Evolutionary conservation across 2,888 invertebrate species (phyloP), one percentile per base, ranked within the genome.

Genomic region (Chymomyza amoena): DNA sequence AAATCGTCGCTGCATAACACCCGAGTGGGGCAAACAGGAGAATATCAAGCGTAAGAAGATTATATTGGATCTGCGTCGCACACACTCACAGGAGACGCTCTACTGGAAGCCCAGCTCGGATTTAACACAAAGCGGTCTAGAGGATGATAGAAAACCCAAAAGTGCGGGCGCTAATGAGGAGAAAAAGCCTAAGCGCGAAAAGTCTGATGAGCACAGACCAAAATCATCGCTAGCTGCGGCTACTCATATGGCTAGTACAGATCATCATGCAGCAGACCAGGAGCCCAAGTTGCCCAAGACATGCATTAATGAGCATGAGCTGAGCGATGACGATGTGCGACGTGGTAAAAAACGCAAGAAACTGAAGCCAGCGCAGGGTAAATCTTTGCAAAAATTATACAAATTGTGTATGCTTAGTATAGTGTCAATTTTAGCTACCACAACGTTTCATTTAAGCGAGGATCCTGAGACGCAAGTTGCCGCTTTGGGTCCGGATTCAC

Each of bases 381-480:
- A 71, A 73, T 82, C 68, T 70, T 9, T 4, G 15, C 7, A 4
- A 9, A 18, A 18, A 9, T 7, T 9, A 9, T 54, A 0, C 16
- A 18, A 54, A 18, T 1, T 18, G 6, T 4, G 4, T 9, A 6
- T 16, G 0, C 16, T 54, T 0, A 18, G 15, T 15, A 15, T 54
- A 4, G 2, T 18, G 1, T 5, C 5, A 18, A n/a, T 16, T n/a
- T 0, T 25, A 86, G 88, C 81, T 4, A 89, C 89, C 4, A 82
- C 90, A 3, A 90, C 89, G 5, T 91, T 91, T 60, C 90, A 78
- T 80, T 90, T 81, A 64, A 92, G 89, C 57, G 88, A 94, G 75
- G 95, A 95, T 89, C 95, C 95, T 0, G 95, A 95, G 91, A 95
- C 95, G 2, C 95, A 95, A 89, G 94, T 94, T 10, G 94, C 94